Evolutionary conservation across 2,113 vertebrate genomes (phyloP), one percentile per base, ranked within the genome.

Genomic region (Loxodonta africana): DNA sequence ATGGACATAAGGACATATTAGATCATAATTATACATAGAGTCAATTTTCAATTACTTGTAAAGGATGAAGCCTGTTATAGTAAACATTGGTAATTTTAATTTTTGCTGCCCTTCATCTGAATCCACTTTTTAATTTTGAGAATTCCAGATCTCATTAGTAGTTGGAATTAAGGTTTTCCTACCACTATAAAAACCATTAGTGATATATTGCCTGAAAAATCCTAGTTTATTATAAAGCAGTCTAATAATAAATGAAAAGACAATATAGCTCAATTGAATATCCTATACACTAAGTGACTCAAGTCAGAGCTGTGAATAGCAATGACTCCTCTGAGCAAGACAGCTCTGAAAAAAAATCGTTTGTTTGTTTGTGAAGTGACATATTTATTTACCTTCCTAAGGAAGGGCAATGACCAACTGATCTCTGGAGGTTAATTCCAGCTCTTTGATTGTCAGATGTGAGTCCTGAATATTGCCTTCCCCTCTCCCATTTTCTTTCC

Each of bases 1-100:
- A 81, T 51, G 6, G 2, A 41, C 8, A 14, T 91, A 81, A 63
- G 6, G 2, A 41, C 8, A 14, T 91, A 62, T 33, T 91, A 84
- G 14, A 67, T n/a, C 11, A 26, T 69, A 62, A 28, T 10, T 84
- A 60, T 69, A 5, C 23, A 8, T 60, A 69, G 23, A 21, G 4
- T 78, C 63, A 28, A 90, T 90, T 90, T 90, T 91, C 20, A 90
- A 17, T 80, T 80, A 84, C 10, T 69, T 90, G 71, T 48, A 30
- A 78, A 90, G 67, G 26, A 62, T 65, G 69, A 51, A 85, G 60
- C 60, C 15, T 60, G 8, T 3, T 62, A 8, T 90, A 67, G 57
- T 67, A 37, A 46, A 30, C 23, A 48, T 30, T 69, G 71, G 2
- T 46, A 21, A 30, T 78, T 69, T 90, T 37, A 67, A 23, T 37